Percentiles rank a stretch among this genome's conserved stretches.
These are phyloP conservation scores for Anabas testudineus DNA, from an alignment of 2,797 vertebrate species.

Conservation along the genomic window DNA sequence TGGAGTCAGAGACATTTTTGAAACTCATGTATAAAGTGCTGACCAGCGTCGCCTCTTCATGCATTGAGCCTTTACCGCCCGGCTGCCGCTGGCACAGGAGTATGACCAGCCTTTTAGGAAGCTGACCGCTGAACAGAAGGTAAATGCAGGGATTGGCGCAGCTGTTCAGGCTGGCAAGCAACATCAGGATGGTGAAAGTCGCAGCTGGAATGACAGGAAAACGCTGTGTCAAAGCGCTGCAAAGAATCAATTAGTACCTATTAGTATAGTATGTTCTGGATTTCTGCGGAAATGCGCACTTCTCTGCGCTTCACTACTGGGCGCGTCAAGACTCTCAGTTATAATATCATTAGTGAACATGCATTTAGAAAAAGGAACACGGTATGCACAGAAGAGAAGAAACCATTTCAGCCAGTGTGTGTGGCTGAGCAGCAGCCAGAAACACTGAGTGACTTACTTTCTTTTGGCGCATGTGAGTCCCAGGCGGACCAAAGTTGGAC, in stretches of 20 bases:
- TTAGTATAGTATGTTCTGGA: not conserved
- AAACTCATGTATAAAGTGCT: slow-evolving; percentile 75
- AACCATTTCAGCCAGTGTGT: no score
- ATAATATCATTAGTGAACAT: not conserved
- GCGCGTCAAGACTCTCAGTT: accelerated
- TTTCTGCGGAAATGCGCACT: slow-evolving; percentile 42
- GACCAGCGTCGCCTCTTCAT: slow-evolving; percentile 66
- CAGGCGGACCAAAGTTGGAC: slow-evolving; percentile 83
- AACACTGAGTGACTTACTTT: slow-evolving; percentile 64
- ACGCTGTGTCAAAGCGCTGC: not conserved
- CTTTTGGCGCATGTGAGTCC: slow-evolving; percentile 78
- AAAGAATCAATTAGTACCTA: not conserved
- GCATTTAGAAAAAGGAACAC: not conserved
- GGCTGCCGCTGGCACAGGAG: slow-evolving; percentile 47
- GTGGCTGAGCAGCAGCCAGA: not conserved
- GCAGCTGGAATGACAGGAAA: slow-evolving; percentile 67
- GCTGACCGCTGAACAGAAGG: slow-evolving; percentile 72
- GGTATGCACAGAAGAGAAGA: not conserved
- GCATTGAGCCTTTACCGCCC: slow-evolving; percentile 43
- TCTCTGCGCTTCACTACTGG: no score
- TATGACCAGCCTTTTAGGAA: slow-evolving; percentile 65
- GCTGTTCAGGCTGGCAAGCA: slow-evolving; percentile 82
- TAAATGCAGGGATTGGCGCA: slow-evolving; percentile 82
- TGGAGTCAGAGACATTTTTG: slow-evolving; percentile 66
- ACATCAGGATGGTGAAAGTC: slow-evolving; percentile 81